These are phyloP conservation scores for Phymastichus coffea DNA, from an alignment of 1,140 invertebrate genomes.

Conservation along the genomic window DNA sequence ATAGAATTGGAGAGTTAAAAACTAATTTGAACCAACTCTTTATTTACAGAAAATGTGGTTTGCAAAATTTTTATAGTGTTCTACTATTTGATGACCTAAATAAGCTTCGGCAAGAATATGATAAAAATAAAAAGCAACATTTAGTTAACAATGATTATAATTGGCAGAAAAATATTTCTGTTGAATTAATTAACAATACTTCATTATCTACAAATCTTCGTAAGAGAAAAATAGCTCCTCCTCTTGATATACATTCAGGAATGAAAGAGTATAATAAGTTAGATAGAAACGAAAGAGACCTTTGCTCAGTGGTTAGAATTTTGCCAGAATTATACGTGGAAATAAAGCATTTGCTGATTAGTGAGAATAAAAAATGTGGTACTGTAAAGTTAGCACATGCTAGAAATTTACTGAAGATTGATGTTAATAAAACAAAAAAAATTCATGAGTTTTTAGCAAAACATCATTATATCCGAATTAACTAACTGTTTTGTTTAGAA, in stretches of 20 bases:
- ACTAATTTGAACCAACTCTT: slow-evolving; percentile 64
- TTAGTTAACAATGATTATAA: slow-evolving; percentile 52
- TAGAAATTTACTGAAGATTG: slow-evolving; percentile 81
- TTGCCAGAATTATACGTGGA: slow-evolving; percentile 77
- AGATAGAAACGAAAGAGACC: slow-evolving; percentile 67
- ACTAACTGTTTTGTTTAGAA: too few species aligned
- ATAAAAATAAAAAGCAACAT: slow-evolving; percentile 61
- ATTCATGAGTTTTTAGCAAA: slow-evolving; percentile 80
- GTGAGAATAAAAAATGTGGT: slow-evolving; percentile 74
- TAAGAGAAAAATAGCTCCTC: slow-evolving; percentile 58
- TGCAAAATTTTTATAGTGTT: slow-evolving; percentile 67
- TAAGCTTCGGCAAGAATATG: slow-evolving; percentile 63
- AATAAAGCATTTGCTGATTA: slow-evolving; percentile 71
- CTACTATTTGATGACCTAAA: slow-evolving; percentile 61
- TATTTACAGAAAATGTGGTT: slow-evolving; percentile 70
- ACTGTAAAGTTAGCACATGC: slow-evolving; percentile 76
- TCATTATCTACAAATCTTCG: slow-evolving; percentile 21
- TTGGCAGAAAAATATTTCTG: slow-evolving; percentile 42
- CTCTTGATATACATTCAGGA: slow-evolving; percentile 70
- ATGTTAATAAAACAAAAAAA: slow-evolving; percentile 91
- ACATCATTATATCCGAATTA: slow-evolving; percentile 69
- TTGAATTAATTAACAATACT: slow-evolving; percentile 19
- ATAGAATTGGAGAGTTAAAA: slow-evolving; percentile 68
- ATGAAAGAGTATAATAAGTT: slow-evolving; percentile 79
- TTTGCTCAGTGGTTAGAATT: slow-evolving; percentile 75